These are phyloP conservation scores for Heliornis fulica DNA, from an alignment of 2,113 vertebrate genomes.

Conservation along the genomic window DNA sequence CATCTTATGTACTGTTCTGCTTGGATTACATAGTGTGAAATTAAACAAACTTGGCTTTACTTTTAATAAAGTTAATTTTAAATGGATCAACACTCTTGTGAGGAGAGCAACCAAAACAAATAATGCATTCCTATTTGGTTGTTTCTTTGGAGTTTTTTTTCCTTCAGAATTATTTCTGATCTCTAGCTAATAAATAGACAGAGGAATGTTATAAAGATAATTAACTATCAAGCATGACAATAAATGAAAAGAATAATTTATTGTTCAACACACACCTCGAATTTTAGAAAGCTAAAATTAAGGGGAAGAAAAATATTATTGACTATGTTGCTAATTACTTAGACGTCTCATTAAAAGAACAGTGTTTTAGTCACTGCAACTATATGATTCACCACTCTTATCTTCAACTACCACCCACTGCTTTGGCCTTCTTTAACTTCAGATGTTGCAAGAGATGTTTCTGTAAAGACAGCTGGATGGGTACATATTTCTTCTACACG, in stretches of 20 bases:
- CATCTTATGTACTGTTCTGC: not conserved
- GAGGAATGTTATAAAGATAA: not conserved
- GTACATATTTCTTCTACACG: not conserved
- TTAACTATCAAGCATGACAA: not conserved
- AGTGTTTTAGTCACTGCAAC: not conserved
- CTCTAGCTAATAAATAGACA: not conserved
- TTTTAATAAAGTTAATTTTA: not conserved
- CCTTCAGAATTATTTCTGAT: not conserved
- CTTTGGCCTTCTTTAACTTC: not conserved
- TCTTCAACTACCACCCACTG: not conserved
- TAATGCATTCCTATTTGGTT: not conserved
- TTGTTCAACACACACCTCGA: not conserved
- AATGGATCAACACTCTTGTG: not conserved
- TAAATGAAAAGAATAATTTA: slow-evolving; percentile 47
- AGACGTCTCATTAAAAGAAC: not conserved
- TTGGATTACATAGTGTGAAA: not conserved
- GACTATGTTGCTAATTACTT: not conserved
- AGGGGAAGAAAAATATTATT: not conserved
- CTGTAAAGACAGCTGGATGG: not conserved
- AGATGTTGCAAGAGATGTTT: not conserved
- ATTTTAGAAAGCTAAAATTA: not conserved
- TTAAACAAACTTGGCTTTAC: not conserved
- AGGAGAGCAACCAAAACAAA: not conserved
- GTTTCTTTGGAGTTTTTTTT: no score
- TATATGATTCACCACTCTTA: not conserved